Evolutionary conservation across 2,888 invertebrate species (phyloP).

Genomic region (Odontocerum albicorne): DNA sequence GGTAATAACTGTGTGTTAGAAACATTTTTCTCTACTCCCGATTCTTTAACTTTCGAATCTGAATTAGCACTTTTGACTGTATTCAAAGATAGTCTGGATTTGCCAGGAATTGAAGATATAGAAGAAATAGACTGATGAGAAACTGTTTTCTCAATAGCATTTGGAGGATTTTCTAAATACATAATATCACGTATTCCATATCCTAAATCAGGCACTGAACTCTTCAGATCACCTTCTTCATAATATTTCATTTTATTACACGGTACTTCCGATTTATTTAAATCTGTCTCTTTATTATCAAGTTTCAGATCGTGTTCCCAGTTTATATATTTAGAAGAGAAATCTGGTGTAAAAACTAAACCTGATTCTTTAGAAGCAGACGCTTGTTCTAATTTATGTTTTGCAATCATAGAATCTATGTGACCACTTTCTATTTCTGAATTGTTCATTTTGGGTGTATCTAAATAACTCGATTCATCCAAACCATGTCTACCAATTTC

Average conservation of each 20-base stretch:
- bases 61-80: too few relatives aligned
- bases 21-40: too few relatives aligned
- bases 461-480: slow-evolving; percentile 19
- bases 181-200: slow-evolving; percentile 42
- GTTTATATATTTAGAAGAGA: slow-evolving; percentile 3
- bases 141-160: too few relatives aligned
- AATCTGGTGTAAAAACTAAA: neutral
- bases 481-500: slow-evolving; percentile 38
- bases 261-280: neutral
- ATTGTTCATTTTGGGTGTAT: slow-evolving; percentile 1
- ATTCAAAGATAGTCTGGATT: too few relatives aligned
- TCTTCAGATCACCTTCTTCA: slow-evolving; percentile 41
- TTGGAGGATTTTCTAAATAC: too few relatives aligned
- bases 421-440: too few relatives aligned
- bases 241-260: neutral
- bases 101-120: too few relatives aligned
- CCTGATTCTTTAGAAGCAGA: neutral
- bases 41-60: too few relatives aligned
- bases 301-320: neutral
- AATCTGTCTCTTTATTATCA: neutral
- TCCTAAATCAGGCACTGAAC: slow-evolving; percentile 46
- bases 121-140: too few relatives aligned
- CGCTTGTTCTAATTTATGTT: neutral
- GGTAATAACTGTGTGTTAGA: too few relatives aligned
- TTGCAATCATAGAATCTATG: too few relatives aligned